phyloP scores from a whole-genome alignment of 2,888 invertebrate species.

The Drosophila barbarae region DNA sequence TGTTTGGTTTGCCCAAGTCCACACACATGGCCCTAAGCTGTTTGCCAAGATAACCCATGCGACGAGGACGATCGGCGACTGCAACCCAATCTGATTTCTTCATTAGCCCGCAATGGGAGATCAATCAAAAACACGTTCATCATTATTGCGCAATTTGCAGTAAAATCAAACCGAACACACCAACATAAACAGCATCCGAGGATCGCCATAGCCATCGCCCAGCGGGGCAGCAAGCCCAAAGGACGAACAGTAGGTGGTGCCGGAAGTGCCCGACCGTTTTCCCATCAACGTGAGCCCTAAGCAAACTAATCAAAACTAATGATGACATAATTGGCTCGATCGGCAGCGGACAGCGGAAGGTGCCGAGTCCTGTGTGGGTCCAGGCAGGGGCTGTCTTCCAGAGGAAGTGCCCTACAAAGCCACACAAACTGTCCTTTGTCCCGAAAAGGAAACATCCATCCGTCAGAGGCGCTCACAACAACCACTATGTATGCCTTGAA shows the following conservation, averaged over 20 bases:
- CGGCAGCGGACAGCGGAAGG: constrained; percentile 11
- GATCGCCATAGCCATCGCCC: constrained; percentile 31
- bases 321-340: constrained; percentile 76
- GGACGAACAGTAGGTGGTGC: constrained; percentile 74
- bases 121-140: constrained; percentile 59
- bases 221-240: constrained; percentile 53
- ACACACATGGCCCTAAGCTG: constrained; percentile 66
- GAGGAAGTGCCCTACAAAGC: constrained; percentile 63
- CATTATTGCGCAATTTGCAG: constrained; percentile 65
- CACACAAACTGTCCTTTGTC: constrained; percentile 44
- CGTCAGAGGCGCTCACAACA: constrained; percentile 56
- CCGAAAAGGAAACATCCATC: constrained; percentile 64
- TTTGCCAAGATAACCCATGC: constrained; percentile 51
- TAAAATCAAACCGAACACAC: constrained; percentile 47
- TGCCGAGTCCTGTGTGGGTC: constrained; percentile 29
- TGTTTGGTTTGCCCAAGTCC: constrained; percentile 34
- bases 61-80: constrained; percentile 7
- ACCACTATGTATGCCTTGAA: constrained; percentile 32
- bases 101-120: constrained; percentile 1
- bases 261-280: constrained; percentile 69
- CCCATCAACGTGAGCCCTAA: constrained; percentile 61
- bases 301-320: constrained; percentile 68
- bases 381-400: constrained; percentile 27
- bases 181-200: constrained; percentile 62
- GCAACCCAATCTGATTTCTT: constrained; percentile 4